Base-by-base conservation (phyloP, 2,113 vertebrate genomes). In the Podilymbus podiceps region DNA sequence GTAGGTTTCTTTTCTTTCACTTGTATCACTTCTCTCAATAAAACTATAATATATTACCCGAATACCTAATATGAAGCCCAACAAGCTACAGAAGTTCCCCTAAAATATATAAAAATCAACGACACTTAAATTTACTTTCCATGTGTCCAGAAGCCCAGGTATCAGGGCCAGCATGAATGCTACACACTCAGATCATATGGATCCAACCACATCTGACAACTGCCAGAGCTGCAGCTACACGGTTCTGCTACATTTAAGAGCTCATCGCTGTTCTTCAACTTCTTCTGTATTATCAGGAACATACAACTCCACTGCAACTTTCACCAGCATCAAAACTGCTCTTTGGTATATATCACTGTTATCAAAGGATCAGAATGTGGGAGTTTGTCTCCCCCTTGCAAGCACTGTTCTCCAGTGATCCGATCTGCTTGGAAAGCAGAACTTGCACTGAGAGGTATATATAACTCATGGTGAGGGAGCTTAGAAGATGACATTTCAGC, bases 101-200 rank as follows among this genome's bases (percentile, higher is more conserved):
- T 10, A 15, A 59, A 84, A 27, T 13, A 64, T 7, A 4, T 50
- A 38, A 76, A 60, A 60, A 42, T 21, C 46, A 78, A 27, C 3
- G 14, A 46, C 31, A 76, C n/a, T 59, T 53, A 31, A 24, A 58
- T 63, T 69, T 53, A 49, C 21, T 47, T 38, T n/a, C 33, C 28
- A 15, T 6, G 23, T 42, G 38, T 42, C 49, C 56, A 35, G 42
- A 84, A 84, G 33, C 44, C 44, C 38, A 27, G 19, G 19, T n/a
- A 38, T 12, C 31, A 74, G 24, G 15, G 59, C 20, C 10, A 46
- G 31, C 72, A 40, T 5, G 28, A 88, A 47, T 24, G 52, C 21
- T 31, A 31, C 23, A 12, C 14, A 14, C 42, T 23, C 24, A 15
- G 11, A 31, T 15, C 0, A 0, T 2, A n/a, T 7, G 18, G 33